A percentile compares a stretch with the other conserved stretches of the same genome.
phyloP scores from a whole-genome alignment of 2,113 vertebrate species.

The Eulemur macaco region DNA sequence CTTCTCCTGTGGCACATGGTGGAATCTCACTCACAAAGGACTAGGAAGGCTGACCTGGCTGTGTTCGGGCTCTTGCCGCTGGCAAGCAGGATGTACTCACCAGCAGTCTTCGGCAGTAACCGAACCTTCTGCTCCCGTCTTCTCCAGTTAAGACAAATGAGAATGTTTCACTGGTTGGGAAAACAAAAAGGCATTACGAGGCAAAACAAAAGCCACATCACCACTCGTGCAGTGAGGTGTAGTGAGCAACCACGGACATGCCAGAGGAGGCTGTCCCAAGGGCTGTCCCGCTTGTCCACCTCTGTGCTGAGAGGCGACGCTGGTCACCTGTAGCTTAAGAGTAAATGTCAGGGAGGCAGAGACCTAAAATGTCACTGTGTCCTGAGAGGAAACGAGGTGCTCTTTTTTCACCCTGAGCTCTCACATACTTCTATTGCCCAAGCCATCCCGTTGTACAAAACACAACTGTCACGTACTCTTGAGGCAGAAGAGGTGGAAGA shows the following conservation, averaged over 20 bases:
- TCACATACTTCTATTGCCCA: background rate
- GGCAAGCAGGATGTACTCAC: conserved; percentile 80
- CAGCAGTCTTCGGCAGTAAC: conserved; percentile 96
- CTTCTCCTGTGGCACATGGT: background rate
- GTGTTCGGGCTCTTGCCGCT: background rate
- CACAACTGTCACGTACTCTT: rapidly evolving
- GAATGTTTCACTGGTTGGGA: conserved; percentile 91
- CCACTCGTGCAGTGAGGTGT: no score
- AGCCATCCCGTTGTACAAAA: background rate
- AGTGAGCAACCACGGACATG: background rate
- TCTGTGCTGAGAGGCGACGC: background rate
- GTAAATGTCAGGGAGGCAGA: background rate
- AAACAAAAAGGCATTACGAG: background rate
- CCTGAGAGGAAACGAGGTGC: background rate
- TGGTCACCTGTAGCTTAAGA: background rate
- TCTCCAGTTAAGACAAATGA: conserved; percentile 97
- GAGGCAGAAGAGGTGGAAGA: background rate
- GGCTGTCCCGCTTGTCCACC: no score
- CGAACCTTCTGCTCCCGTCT: conserved; percentile 95
- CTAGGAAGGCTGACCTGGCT: background rate
- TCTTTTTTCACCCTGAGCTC: background rate
- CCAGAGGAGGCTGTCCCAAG: background rate
- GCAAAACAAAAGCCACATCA: background rate
- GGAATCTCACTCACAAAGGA: background rate
- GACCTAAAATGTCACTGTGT: background rate